Percentiles rank a stretch among this genome's conserved stretches.
Conservation (phyloP, 2,888 invertebrate genomes). For the Trachelus troglodyta region DNA sequence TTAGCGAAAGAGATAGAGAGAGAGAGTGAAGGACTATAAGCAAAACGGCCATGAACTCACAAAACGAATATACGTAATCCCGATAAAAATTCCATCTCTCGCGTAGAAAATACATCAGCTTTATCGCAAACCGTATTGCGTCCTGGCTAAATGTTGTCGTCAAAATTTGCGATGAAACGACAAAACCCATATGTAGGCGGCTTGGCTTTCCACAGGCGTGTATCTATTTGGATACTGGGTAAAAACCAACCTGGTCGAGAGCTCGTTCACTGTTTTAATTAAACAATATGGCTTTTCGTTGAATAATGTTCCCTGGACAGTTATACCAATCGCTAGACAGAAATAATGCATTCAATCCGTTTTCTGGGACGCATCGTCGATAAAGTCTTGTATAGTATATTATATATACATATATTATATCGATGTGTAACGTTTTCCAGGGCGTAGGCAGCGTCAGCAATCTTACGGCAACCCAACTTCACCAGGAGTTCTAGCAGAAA, state of each 20-base stretch:
- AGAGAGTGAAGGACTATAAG: constrained; percentile 1
- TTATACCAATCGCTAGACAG: neutral
- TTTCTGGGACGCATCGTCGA: neutral
- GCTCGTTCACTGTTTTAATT: neutral
- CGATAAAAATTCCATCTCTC: constrained; percentile 9
- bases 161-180: neutral
- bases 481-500: neutral
- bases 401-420: neutral
- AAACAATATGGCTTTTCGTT: neutral
- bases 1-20: neutral
- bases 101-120: constrained; percentile 21
- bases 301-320: neutral
- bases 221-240: neutral
- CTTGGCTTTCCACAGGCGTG: neutral
- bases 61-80: neutral
- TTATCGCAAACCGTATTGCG: constrained; percentile 4
- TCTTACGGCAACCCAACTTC: neutral
- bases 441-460: neutral
- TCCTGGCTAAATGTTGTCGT: neutral
- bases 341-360: neutral
- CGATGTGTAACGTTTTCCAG: neutral
- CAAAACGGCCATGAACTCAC: neutral
- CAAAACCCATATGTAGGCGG: neutral
- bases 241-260: neutral
- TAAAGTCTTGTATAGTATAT: neutral